These are phyloP conservation scores for Columba guinea DNA, from an alignment of 2,797 vertebrate genomes.

Conservation along the genomic window DNA sequence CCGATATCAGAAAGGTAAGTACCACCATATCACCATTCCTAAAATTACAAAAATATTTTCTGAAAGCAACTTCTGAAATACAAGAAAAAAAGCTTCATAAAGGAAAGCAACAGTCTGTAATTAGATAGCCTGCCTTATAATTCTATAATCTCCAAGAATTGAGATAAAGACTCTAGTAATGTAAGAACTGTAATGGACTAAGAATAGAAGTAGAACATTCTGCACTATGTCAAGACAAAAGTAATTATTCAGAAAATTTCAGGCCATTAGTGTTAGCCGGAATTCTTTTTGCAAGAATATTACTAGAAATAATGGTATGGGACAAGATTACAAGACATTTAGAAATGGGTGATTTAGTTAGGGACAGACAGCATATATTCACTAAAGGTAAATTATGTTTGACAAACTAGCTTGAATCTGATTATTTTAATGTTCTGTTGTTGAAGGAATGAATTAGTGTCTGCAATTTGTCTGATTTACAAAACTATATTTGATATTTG, in stretches of 20 bases:
- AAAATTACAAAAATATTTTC: not conserved
- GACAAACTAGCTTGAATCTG: conserved; percentile 27
- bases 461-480: conserved; percentile 34
- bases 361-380: not conserved
- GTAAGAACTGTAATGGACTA: not conserved
- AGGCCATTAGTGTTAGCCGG: not conserved
- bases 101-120: not conserved
- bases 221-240: not conserved
- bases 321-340: conserved; percentile 39
- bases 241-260: conserved; percentile 7
- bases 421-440: conserved; percentile 23
- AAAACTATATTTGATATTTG: conserved; percentile 36
- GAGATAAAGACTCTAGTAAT: not conserved
- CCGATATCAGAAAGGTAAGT: not conserved
- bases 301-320: conserved; percentile 35
- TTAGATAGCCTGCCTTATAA: not conserved
- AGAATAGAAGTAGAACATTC: not conserved
- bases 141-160: not conserved
- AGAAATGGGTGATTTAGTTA: conserved; percentile 36
- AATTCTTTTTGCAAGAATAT: conserved; percentile 13
- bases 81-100: not conserved
- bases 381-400: conserved; percentile 41
- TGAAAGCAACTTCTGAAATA: not conserved
- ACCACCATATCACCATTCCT: not conserved
- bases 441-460: conserved; percentile 16